Evolutionary conservation across 2,888 invertebrate genomes (phyloP).

Genomic region (Falcaria lacertinaria): DNA sequence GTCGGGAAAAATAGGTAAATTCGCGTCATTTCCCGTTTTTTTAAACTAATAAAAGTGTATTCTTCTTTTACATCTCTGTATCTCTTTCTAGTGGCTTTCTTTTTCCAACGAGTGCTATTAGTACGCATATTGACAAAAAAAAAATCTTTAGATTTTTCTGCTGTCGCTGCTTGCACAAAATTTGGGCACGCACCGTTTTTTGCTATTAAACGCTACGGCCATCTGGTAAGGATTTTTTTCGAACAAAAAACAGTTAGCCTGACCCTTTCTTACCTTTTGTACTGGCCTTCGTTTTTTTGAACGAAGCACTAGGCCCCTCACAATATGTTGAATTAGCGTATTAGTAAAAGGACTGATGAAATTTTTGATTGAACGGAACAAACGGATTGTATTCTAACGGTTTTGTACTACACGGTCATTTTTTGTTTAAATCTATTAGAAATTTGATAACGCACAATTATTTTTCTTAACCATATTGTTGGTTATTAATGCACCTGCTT

Average conservation of each 20-base stretch:
- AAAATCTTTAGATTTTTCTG: slow-evolving; percentile 15
- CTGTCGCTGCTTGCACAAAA: slow-evolving; percentile 55
- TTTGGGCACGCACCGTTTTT: slow-evolving; percentile 74
- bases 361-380: slow-evolving; percentile 70
- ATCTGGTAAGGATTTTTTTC: slow-evolving; percentile 75
- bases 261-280: slow-evolving; percentile 78
- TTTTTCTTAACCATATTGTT: slow-evolving; percentile 9
- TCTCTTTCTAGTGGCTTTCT: too few relatives aligned
- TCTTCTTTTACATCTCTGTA: too few relatives aligned
- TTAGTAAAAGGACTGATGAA: slow-evolving; percentile 73
- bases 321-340: slow-evolving; percentile 78
- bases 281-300: slow-evolving; percentile 72
- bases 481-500: neutral
- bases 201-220: slow-evolving; percentile 71
- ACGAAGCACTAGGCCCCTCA: slow-evolving; percentile 56
- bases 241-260: slow-evolving; percentile 65
- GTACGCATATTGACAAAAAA: too few relatives aligned
- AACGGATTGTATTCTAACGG: slow-evolving; percentile 76
- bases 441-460: slow-evolving; percentile 41
- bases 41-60: too few relatives aligned
- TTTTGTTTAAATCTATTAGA: slow-evolving; percentile 41
- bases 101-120: too few relatives aligned
- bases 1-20: too few relatives aligned
- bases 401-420: slow-evolving; percentile 34
- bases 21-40: too few relatives aligned